A percentile compares a stretch with the other conserved stretches of the same genome.
Evolutionary conservation across 2,113 vertebrate genomes (phyloP).

Genomic region (Tychaedon coryphoeus): DNA sequence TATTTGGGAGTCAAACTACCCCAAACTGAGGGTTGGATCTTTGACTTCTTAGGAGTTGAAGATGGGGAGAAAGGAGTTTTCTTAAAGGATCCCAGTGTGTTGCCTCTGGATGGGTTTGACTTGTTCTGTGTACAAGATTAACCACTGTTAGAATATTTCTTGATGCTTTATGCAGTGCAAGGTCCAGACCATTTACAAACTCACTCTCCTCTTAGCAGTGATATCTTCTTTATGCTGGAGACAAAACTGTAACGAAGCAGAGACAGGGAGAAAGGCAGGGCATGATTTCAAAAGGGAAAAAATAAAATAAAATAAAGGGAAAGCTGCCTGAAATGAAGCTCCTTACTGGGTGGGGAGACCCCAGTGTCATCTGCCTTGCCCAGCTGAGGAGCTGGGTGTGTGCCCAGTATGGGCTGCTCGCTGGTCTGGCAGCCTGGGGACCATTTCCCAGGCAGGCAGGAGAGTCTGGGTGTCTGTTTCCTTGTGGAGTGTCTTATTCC

Average conservation of each 20-base stretch:
- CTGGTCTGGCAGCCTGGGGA: neutral
- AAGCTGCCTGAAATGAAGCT: neutral
- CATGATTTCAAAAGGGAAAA: neutral
- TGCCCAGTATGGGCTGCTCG: neutral
- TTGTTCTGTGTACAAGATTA: neutral
- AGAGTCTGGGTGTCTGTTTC: neutral
- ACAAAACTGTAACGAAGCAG: neutral
- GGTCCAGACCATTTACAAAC: neutral
- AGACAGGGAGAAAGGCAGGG: neutral
- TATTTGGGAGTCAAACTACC: neutral
- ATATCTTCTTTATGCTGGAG: neutral
- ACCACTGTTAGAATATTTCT: neutral
- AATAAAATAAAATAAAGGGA: neutral
- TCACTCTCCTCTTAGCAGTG: neutral
- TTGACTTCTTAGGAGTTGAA: neutral
- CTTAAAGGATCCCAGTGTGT: neutral
- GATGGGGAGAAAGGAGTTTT: neutral
- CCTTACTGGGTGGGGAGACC: neutral
- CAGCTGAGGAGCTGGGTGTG: neutral
- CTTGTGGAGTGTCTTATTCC: neutral
- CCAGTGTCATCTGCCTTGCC: neutral
- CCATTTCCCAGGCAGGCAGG: neutral
- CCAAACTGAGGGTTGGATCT: neutral
- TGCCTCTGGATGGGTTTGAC: neutral
- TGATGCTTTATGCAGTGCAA: neutral